Evolutionary conservation across 2,797 vertebrate species (phyloP), one percentile per base, ranked within the genome.

Genomic region (Triplophysa bombifrons): DNA sequence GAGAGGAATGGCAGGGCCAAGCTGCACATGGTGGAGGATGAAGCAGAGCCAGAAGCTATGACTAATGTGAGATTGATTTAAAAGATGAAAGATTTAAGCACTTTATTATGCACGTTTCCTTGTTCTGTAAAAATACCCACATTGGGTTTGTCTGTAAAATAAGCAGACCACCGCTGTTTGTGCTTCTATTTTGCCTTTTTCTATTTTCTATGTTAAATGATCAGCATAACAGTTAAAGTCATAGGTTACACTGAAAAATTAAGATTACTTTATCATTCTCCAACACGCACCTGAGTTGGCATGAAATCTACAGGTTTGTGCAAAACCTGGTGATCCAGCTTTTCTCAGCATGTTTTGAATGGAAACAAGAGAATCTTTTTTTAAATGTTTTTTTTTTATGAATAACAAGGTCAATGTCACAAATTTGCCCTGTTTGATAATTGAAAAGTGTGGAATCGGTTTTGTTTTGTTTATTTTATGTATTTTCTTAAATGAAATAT

Each of bases 1-100:
- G 93, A 94, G 85, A 84, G 91, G 41, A 83, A 75, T 0, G 91
- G 93, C 5, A 90, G 92, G 0, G 78, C 84, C 1, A 20, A 82
- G 0, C 0, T 94, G 12, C 17, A 79, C 3, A 87, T 90, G 61
- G 68, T 91, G 46, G 84, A 90, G 0, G 92, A 95, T 12, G 92
- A 88, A 0, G 4, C 1, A 1, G 93, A 94, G 72, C 91, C 94
- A 1, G 82, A 90, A 8, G 83, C 38, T 4, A 66, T 94, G 58
- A 74, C 87, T 19, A 0, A 80, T 0, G 93, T 94, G 56, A 84
- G 74, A 27, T 27, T 27, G 25, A 27, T 27, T 27, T 27, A 27
- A 27, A 27, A 27, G 25, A 27, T 48, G 19, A 34, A 27, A 74
- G 87, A 84, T 44, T 16, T 14, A 7, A 16, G 9, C 50, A 19